Evolutionary conservation across 2,113 vertebrate genomes (phyloP).

Genomic region (Sprattus sprattus): DNA sequence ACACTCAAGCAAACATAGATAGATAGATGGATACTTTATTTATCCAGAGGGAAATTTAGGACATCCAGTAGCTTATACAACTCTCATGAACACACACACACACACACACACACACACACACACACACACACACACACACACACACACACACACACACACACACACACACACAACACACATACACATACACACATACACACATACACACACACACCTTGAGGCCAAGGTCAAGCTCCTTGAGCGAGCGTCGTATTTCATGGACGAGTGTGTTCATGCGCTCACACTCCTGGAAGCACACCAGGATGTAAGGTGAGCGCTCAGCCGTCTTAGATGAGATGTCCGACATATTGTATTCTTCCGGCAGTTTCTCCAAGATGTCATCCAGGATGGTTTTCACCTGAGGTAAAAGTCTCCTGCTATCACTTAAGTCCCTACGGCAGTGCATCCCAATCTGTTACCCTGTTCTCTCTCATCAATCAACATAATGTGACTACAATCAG

Average conservation of each 20-base stretch:
- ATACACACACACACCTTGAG: constrained; percentile 65
- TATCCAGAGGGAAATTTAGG: no score
- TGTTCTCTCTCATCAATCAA: no score
- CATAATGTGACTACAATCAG: no score
- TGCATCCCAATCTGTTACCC: no score
- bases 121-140: constrained; percentile 21
- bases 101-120: not conserved
- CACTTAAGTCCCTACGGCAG: no score
- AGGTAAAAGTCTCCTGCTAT: not conserved
- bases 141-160: not conserved
- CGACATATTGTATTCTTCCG: constrained; percentile 74
- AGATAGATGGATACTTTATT: no score
- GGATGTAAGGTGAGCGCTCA: constrained; percentile 70
- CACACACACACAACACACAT: constrained; percentile 54
- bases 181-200: not conserved
- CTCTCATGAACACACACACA: not conserved
- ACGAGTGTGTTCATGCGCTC: constrained; percentile 74
- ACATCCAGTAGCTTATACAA: no score
- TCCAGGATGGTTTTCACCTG: constrained; percentile 75
- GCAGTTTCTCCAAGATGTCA: constrained; percentile 71
- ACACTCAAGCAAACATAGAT: no score
- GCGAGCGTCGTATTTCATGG: constrained; percentile 68
- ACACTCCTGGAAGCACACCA: constrained; percentile 78
- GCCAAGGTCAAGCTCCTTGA: constrained; percentile 74
- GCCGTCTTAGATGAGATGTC: constrained; percentile 75